Percentiles rank a stretch among this genome's conserved stretches.
Conservation (phyloP, 2,888 invertebrate species). For the Tipula lateralis region DNA sequence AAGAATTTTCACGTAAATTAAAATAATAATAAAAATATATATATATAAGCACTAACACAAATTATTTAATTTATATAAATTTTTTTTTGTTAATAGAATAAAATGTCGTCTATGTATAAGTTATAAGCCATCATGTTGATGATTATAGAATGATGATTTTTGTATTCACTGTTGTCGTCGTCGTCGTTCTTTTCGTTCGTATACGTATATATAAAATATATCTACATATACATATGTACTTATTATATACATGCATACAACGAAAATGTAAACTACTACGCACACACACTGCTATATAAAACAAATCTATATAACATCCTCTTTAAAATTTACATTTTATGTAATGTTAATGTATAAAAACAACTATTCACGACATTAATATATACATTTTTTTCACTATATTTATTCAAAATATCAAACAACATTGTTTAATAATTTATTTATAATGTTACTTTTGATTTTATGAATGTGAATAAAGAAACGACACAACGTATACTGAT, state of each 20-base stretch:
- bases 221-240: background rate
- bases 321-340: background rate
- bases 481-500: conserved; percentile 24
- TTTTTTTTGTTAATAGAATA: conserved; percentile 7
- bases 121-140: conserved; percentile 28
- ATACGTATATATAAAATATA: background rate
- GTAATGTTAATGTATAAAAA: background rate
- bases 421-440: background rate
- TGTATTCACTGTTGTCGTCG: background rate
- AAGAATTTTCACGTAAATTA: conserved; percentile 20
- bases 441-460: background rate
- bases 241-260: background rate
- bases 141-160: conserved; percentile 26
- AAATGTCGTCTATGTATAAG: conserved; percentile 27
- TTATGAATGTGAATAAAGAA: background rate
- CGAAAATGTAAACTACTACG: background rate
- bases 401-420: background rate
- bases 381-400: background rate
- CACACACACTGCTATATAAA: background rate
- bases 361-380: background rate
- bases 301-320: background rate
- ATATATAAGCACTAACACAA: conserved; percentile 20
- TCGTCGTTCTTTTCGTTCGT: conserved; percentile 2
- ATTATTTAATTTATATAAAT: conserved; percentile 13
- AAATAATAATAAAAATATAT: background rate